phyloP scores from a whole-genome alignment of 2,888 invertebrate species.

The Xestia c-nigrum region DNA sequence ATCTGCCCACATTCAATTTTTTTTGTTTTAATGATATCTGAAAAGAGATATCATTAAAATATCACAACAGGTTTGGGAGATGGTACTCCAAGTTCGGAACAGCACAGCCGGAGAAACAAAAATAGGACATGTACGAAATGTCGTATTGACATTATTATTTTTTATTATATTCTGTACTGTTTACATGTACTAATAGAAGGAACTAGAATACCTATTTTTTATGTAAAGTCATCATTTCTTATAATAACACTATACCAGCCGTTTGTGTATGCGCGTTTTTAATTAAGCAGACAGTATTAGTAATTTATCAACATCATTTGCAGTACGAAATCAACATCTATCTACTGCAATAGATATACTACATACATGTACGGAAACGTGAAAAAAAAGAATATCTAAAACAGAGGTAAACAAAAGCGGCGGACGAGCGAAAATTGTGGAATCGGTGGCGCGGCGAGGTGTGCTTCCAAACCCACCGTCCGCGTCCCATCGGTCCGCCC shows the following conservation, averaged over 20 bases:
- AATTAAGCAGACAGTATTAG: neutral
- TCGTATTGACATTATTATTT: neutral
- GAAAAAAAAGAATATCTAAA: slow-evolving; percentile 24
- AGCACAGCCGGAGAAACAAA: neutral
- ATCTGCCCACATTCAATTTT: slow-evolving; percentile 24
- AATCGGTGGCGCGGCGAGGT: slow-evolving; percentile 54
- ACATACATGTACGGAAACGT: neutral
- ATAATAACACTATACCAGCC: neutral
- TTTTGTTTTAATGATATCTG: slow-evolving; percentile 30
- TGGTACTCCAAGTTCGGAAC: slow-evolving; percentile 15
- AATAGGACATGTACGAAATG: no score
- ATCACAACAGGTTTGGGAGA: slow-evolving; percentile 4
- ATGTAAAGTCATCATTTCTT: neutral
- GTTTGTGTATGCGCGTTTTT: no score
- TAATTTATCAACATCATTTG: neutral
- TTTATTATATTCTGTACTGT: neutral
- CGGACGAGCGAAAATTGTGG: slow-evolving; percentile 47
- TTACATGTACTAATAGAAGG: neutral
- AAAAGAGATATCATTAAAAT: slow-evolving; percentile 34
- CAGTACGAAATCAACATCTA: neutral
- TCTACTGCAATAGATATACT: neutral
- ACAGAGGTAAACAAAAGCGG: slow-evolving; percentile 50
- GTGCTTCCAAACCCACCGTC: slow-evolving; percentile 40
- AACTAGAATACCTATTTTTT: neutral
- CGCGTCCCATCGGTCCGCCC: neutral